Conservation (phyloP, 2,113 vertebrate species). For the Thalassoma bifasciatum region DNA sequence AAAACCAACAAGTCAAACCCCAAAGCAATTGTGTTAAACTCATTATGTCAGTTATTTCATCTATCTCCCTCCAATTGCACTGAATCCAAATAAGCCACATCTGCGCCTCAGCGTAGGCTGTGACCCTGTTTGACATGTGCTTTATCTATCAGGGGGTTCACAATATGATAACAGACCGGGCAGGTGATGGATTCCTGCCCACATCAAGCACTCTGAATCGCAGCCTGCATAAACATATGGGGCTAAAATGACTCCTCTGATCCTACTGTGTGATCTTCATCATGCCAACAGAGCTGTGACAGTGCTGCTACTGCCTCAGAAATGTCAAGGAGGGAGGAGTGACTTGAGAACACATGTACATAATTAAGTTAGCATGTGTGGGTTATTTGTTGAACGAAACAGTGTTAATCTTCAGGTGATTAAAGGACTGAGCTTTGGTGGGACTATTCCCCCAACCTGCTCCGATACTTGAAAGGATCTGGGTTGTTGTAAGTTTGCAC, state of each 20-base stretch:
- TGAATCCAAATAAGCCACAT: conserved; percentile 67
- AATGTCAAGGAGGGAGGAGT: conserved; percentile 39
- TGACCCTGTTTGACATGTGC: conserved; percentile 36
- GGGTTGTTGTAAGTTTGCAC: conserved; percentile 35
- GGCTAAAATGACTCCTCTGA: conserved; percentile 24
- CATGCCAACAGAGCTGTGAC: conserved; percentile 31
- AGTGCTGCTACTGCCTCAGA: conserved; percentile 37
- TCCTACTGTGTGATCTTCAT: conserved; percentile 40
- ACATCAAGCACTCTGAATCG: conserved; percentile 44
- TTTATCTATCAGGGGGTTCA: conserved; percentile 55
- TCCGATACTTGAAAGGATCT: conserved; percentile 1
- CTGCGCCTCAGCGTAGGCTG: conserved; percentile 38
- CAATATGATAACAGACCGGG: conserved; percentile 59
- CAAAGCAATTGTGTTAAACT: conserved; percentile 34
- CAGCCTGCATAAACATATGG: conserved; percentile 39
- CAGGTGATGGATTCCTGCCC: conserved; percentile 45
- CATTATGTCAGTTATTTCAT: conserved; percentile 43
- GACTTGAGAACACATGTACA: conserved; percentile 50
- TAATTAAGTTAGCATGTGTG: conserved; percentile 57
- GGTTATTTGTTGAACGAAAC: conserved; percentile 57
- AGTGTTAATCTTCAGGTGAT: conserved; percentile 52
- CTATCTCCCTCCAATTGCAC: conserved; percentile 26
- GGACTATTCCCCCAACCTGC: conserved; percentile 26
- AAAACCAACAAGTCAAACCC: conserved; percentile 22
- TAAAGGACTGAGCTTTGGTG: conserved; percentile 22